Evolutionary conservation across 1,140 invertebrate genomes (phyloP), one percentile per base, ranked within the genome.

Genomic region (Vanessa atalanta): DNA sequence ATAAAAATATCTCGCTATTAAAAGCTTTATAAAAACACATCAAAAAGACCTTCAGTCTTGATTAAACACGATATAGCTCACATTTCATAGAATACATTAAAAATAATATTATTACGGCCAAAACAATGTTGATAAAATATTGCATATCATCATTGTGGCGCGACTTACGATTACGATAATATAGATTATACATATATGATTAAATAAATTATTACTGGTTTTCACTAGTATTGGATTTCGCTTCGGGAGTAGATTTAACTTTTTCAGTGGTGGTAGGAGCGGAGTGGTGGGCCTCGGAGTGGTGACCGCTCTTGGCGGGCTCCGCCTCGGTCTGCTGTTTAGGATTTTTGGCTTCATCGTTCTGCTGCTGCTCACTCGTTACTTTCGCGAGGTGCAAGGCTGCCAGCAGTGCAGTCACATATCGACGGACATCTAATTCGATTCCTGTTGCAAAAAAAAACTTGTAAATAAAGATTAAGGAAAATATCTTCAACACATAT

Each of bases 301-400:
- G 50, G 50, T 68, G 66, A 31, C 26, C 23, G 16, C 16, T 57
- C 48, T 61, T 50, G 8, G 80, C 16, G 0, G 78, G 81, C n/a
- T 83, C 79, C 3, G 80, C 78, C 15, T 77, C 65, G 37, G 31
- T 15, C 55, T 57, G 14, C 60, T 70, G 16, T 67, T 76, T 91
- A 92, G 93, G 83, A 83, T 82, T 82, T 82, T 77, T 47, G 61
- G 72, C 75, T 14, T 79, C 74, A 76, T 88, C 84, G 60, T 71
- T 81, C 84, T 91, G 89, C 81, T 94, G 94, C 91, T 94, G 93
- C 88, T 94, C 93, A 92, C 94, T 94, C 91, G 95, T 94, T 86
- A 97, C 93, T 82, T 89, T 92, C 84, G 95, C 95, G 26, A 96
- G 86, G 78, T 95, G 94, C 2, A 96, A 83, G 20, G 95, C 95